Base-by-base conservation (phyloP, 2,797 vertebrate genomes). In the Parauchenoglanis ngamensis region DNA sequence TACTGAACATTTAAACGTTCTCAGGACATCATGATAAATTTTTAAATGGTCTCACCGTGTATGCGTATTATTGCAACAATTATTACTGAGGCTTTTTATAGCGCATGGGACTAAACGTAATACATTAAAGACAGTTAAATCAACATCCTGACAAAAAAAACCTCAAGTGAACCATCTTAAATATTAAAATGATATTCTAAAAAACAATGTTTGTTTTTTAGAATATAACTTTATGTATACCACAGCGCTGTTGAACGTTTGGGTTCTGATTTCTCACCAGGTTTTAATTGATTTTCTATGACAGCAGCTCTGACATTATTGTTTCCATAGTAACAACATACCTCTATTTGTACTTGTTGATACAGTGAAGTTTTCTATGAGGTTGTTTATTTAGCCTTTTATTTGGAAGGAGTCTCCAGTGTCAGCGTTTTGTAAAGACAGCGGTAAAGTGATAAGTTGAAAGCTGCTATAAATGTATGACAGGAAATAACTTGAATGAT, bases 131-230 rank as follows among this genome's bases (percentile, higher is more conserved):
- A 40, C 54, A 57, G 52, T 78, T 35, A 23, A 46, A 73, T 40
- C 21, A 56, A 31, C 54, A 78, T 78, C 57, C 12, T 52, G 44
- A n/a, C 25, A 28, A 21, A 35, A 76, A 70, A 40, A 40, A n/a
- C 28, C 19, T 35, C 1, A 44, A 80, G 6, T 44, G 35, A 40
- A 13, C 56, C 28, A 59, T 23, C 54, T 61, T 78, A 11, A 59
- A 44, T 44, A 61, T 59, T 7, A 61, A 40, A 59, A 61, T 61
- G 0, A 44, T 80, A 59, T 80, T 15, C 77, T 59, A 59, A 61
- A 80, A 80, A 80, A 80, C 56, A 79, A 40, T 56, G 17, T 56
- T 78, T 54, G 28, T 56, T 78, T 78, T 78, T 57, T 78, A 80
- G 56, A 59, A 80, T 59, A 79, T 15, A 25, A 59, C 73, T 40